phyloP scores from a whole-genome alignment of 64 coral and sea anemone species.

The Dendronephthya gigantea region DNA sequence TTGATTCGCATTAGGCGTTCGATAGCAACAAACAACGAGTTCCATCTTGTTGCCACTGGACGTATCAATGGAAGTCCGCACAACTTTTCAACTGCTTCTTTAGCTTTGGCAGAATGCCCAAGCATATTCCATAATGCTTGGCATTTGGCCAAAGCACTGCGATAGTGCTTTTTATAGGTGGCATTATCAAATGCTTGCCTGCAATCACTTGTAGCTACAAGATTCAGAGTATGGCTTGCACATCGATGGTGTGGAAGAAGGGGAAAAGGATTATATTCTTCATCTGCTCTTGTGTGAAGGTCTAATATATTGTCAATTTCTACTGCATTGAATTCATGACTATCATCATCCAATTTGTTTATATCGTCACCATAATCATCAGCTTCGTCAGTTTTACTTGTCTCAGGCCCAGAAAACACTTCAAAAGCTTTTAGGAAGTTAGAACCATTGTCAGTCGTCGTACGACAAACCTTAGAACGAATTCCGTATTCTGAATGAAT shows the following conservation, averaged over 20 bases:
- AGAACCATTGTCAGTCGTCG: neutral
- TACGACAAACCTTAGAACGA: neutral
- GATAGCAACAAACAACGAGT: neutral
- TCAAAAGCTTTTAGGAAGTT: neutral
- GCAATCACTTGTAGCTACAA: no score
- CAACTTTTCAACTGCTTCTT: no score
- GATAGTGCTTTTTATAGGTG: no score
- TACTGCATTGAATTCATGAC: neutral
- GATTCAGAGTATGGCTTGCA: no score
- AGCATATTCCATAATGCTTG: no score
- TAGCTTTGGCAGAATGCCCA: no score
- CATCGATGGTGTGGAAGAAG: neutral
- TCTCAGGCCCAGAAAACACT: neutral
- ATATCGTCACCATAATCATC: neutral
- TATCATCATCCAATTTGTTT: neutral
- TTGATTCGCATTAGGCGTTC: neutral
- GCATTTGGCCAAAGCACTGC: no score
- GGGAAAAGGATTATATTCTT: no score
- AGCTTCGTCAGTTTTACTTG: neutral
- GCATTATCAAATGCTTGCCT: no score
- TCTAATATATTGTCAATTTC: no score
- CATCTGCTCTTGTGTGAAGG: no score
- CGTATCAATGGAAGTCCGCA: neutral
- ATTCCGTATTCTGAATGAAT: neutral
- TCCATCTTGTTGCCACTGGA: neutral